These are phyloP conservation scores for Fratercula arctica DNA, from an alignment of 2,797 vertebrate genomes.

Conservation along the genomic window DNA sequence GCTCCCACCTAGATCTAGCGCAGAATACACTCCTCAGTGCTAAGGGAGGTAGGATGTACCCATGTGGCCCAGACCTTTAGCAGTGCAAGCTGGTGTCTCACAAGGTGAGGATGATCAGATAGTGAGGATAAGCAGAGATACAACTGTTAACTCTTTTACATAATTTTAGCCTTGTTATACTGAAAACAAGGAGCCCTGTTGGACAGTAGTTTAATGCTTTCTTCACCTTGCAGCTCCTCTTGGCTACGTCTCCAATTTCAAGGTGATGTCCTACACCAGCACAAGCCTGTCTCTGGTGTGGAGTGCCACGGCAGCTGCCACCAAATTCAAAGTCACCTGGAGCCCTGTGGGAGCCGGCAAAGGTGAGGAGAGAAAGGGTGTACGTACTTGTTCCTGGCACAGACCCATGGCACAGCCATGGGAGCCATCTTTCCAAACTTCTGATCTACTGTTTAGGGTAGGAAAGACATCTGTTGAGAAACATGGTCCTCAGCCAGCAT, in stretches of 20 bases:
- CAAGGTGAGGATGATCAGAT: background rate
- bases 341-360: constrained; percentile 43
- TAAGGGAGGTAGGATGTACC: background rate
- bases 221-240: constrained; percentile 73
- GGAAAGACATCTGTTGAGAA: background rate
- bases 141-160: fast-evolving
- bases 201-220: background rate
- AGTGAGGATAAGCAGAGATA: background rate
- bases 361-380: constrained; percentile 21
- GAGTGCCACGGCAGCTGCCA: constrained; percentile 85
- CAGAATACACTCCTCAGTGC: background rate
- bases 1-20: background rate
- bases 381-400: background rate
- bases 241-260: constrained; percentile 88
- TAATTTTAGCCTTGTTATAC: background rate
- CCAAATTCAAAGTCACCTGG: constrained; percentile 89
- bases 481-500: background rate
- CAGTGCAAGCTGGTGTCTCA: background rate
- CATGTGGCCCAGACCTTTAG: background rate
- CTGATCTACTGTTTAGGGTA: background rate
- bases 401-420: background rate
- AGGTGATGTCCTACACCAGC: constrained; percentile 83
- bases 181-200: background rate
- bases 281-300: constrained; percentile 84
- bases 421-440: background rate